Percentiles rank a stretch among this genome's conserved stretches.
phyloP scores from a whole-genome alignment of 1,140 invertebrate genomes.

The Caenorhabditis latens region DNA sequence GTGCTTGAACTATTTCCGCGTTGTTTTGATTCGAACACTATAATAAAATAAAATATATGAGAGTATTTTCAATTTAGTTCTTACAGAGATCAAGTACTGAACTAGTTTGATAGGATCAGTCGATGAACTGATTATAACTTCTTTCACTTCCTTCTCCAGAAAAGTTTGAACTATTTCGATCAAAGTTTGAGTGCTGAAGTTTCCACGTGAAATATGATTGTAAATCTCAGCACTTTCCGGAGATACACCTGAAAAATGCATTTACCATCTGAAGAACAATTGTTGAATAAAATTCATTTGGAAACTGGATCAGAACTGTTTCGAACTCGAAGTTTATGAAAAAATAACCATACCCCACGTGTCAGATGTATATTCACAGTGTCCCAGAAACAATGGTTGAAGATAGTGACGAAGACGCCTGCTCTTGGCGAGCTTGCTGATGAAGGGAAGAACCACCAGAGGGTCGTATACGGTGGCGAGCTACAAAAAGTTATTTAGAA shows the following conservation, averaged over 20 bases:
- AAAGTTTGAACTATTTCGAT: conserved; percentile 43
- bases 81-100: conserved; percentile 31
- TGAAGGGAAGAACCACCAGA: conserved; percentile 32
- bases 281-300: neutral
- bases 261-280: too few species aligned
- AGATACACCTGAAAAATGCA: conserved; percentile 5
- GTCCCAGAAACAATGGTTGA: conserved; percentile 22
- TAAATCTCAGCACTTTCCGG: conserved; percentile 33
- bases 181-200: conserved; percentile 4
- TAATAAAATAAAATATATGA: neutral
- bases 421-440: conserved; percentile 40
- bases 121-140: neutral
- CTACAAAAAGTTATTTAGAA: neutral
- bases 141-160: conserved; percentile 46
- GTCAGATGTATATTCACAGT: conserved; percentile 29
- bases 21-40: conserved; percentile 18
- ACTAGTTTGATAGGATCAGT: conserved; percentile 26
- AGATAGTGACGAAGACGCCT: conserved; percentile 4
- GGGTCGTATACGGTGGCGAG: conserved; percentile 21
- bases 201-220: conserved; percentile 36
- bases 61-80: neutral
- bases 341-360: neutral
- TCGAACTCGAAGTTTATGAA: neutral
- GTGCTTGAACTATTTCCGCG: conserved; percentile 35
- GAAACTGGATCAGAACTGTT: too few species aligned